Base-by-base conservation (phyloP, 2,797 vertebrate genomes). In the Glyptemys insculpta region DNA sequence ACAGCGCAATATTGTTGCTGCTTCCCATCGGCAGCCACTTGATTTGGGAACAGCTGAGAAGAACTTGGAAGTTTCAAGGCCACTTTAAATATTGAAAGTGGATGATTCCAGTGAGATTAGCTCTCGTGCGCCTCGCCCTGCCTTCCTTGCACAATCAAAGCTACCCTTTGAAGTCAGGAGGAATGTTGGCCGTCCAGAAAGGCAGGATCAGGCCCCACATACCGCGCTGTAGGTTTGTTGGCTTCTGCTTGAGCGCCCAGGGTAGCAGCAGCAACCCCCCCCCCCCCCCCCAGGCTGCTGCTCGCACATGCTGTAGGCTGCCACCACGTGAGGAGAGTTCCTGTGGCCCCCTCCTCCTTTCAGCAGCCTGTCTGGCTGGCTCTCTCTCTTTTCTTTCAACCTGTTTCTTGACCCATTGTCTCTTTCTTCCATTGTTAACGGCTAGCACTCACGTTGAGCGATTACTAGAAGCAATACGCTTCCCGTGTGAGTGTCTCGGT, bases 291-390 rank as follows among this genome's bases (percentile, higher is more conserved):
- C 44, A 44, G 15, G 53, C 81, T 3, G 50, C 83, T 81, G 12
- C 25, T 74, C 15, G 44, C 81, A 41, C 23, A 76, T n/a, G 84
- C 12, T 0, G 37, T 6, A 19, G 8, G 29, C 23, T 6, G 44
- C 10, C 8, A 80, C 83, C 95, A 86, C 59, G 85, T 94, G 90
- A 91, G 85, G 49, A 62, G 72, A 21, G 88, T 79, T 54, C 29
- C 12, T 49, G 27, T 1, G 59, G 53, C 5, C 12, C 53, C 65
- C 79, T 82, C 76, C 52, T 50, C 74, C 53, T 85, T 72, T 59
- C 57, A 59, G 57, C 57, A 31, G 8, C 16, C n/a, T n/a, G 62
- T 19, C 34, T 68, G 62, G 65, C 65, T 10, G 65, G n/a, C n/a
- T n/a, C n/a, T 7, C 59, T 62, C 57, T 44, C 52, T 41, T 49